Conservation (phyloP, 2,797 vertebrate genomes). For the Catamblyrhynchus diadema region DNA sequence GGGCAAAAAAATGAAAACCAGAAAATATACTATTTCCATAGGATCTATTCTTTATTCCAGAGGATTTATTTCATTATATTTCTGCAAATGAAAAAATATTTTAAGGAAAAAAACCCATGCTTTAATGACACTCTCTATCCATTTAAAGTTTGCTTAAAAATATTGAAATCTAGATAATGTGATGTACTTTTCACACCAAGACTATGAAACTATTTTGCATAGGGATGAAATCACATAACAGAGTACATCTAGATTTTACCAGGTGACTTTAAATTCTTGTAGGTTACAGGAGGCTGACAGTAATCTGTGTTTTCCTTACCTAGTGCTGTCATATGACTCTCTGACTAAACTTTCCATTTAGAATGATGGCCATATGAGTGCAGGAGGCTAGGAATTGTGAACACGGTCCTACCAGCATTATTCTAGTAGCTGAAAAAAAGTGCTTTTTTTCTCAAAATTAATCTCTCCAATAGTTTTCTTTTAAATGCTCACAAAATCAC, state of each 20-base stretch:
- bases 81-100: not conserved
- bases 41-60: not conserved
- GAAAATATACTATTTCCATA: not conserved
- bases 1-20: not conserved
- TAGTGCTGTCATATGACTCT: accelerated
- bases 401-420: not conserved
- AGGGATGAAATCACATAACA: not conserved
- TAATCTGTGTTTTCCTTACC: not conserved
- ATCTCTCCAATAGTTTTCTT: not conserved
- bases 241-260: not conserved
- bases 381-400: not conserved
- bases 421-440: not conserved
- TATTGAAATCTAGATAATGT: not conserved
- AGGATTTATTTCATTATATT: not conserved
- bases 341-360: not conserved
- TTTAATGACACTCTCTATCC: not conserved
- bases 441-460: not conserved
- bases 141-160: not conserved
- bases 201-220: not conserved
- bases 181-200: not conserved
- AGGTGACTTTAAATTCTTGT: not conserved
- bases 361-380: not conserved
- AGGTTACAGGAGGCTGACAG: not conserved
- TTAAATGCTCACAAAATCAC: not conserved
- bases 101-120: accelerated